Base-by-base conservation (phyloP, 2,888 invertebrate species). In the Heliconius cydno region DNA sequence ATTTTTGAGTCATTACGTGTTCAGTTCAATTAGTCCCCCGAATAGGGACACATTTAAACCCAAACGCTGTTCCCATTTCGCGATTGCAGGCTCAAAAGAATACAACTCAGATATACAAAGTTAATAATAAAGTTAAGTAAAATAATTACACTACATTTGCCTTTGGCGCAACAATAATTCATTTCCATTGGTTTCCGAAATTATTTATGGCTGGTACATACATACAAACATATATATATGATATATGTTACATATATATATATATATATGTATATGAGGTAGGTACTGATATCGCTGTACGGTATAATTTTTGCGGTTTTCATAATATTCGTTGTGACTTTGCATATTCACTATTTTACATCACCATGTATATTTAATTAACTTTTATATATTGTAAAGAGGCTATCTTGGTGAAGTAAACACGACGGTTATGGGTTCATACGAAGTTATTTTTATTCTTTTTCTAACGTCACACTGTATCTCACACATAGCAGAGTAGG, bases 281-380 rank as follows among this genome's bases (percentile, higher is more conserved):
- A 28, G 28, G 7, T 70, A 41, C 68, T 80, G 78, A 74, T 74
- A 76, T 77, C 72, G 60, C 63, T 52, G n/a, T 67, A 79, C 65
- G 75, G 80, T 75, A 80, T 82, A 77, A 80, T 82, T 80, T 80
- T 80, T 82, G 82, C 66, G 82, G 82, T 77, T n/a, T 66, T 30
- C 60, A 67, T 72, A 80, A 80, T 80, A 76, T 72, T 76, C 65
- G n/a, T 57, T 71, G 41, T 67, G 70, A 81, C 71, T 79, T 76
- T 76, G 7, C 73, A 80, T 76, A 80, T 67, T 73, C 72, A 73
- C 34, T 15, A 52, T n/a, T n/a, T 57, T 34, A 57, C 6, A 57
- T 22, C 22, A 72, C 22, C 52, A 73, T 30, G 72, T 73, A 57
- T 30, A 10, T 57, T 34, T n/a, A 57, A 73, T 73, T 73, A 57